phyloP scores from a whole-genome alignment of 1,140 invertebrate genomes.

The Argopecten irradians region DNA sequence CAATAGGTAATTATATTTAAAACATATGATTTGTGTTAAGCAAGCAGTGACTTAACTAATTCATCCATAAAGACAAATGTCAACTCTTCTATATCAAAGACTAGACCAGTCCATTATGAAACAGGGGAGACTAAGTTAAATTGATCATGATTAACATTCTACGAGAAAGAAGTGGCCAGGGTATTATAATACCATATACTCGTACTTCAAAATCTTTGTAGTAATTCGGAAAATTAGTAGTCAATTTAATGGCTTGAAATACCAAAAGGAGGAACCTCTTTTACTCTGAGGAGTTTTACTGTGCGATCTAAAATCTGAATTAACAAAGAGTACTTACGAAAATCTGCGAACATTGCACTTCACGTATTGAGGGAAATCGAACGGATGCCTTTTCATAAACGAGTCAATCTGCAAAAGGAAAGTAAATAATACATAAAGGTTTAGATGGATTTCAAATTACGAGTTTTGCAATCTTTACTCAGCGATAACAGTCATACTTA shows the following conservation, averaged over 20 bases:
- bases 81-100: no score
- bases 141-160: neutral
- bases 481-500: neutral
- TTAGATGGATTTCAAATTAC: neutral
- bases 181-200: no score
- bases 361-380: conserved; percentile 41
- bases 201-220: no score
- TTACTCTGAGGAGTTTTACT: no score
- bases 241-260: no score
- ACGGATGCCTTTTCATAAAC: conserved; percentile 21
- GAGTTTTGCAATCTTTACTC: neutral
- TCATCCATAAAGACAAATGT: neutral
- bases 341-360: conserved; percentile 36
- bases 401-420: conserved; percentile 3
- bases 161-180: no score
- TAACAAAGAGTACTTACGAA: neutral
- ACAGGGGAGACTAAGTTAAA: neutral
- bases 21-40: neutral
- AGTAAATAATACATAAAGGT: neutral
- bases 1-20: neutral
- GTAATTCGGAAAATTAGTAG: no score
- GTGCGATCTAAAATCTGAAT: no score
- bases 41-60: neutral
- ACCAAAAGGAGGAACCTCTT: no score
- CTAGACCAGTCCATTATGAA: no score